A percentile compares a stretch with the other conserved stretches of the same genome.
These are phyloP conservation scores for Melanotaenia parkinsoni DNA, from an alignment of 2,797 vertebrate genomes.

Conservation along the genomic window DNA sequence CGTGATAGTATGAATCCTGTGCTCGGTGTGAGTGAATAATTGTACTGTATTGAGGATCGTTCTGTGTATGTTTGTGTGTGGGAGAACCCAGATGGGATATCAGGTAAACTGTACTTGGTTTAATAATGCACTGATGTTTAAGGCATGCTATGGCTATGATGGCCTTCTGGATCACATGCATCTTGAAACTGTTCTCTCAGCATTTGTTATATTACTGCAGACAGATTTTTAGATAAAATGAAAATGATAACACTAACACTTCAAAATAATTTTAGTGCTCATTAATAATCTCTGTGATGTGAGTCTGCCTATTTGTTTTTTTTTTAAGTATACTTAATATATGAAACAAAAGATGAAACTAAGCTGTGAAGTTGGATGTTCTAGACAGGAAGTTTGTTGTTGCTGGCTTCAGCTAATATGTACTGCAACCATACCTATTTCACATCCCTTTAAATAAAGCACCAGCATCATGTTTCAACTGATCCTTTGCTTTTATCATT, in stretches of 20 bases:
- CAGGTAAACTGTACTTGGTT: constrained; percentile 76
- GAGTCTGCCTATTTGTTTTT: constrained; percentile 31
- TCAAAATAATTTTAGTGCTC: constrained; percentile 63
- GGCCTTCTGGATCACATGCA: constrained; percentile 68
- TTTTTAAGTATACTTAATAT: constrained; percentile 9
- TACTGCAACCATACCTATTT: constrained; percentile 76
- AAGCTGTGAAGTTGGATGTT: constrained; percentile 71
- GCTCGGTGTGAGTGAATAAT: constrained; percentile 58
- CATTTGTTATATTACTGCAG: constrained; percentile 63
- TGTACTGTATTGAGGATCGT: constrained; percentile 58
- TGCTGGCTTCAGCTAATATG: constrained; percentile 67
- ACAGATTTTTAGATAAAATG: constrained; percentile 36
- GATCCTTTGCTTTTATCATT: constrained; percentile 37
- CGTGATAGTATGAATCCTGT: constrained; percentile 64
- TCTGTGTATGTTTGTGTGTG: constrained; percentile 60
- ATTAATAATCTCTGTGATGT: constrained; percentile 50
- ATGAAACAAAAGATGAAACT: constrained; percentile 42
- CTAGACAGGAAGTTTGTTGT: constrained; percentile 52
- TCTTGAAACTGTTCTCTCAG: constrained; percentile 60
- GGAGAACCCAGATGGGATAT: constrained; percentile 69
- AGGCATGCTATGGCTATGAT: constrained; percentile 74
- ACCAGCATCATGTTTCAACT: constrained; percentile 80
- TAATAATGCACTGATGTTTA: constrained; percentile 78
- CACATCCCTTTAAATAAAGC: constrained; percentile 84
- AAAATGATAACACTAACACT: constrained; percentile 66